phyloP scores from a whole-genome alignment of 1,140 invertebrate species.

The Bombus terrestris region DNA sequence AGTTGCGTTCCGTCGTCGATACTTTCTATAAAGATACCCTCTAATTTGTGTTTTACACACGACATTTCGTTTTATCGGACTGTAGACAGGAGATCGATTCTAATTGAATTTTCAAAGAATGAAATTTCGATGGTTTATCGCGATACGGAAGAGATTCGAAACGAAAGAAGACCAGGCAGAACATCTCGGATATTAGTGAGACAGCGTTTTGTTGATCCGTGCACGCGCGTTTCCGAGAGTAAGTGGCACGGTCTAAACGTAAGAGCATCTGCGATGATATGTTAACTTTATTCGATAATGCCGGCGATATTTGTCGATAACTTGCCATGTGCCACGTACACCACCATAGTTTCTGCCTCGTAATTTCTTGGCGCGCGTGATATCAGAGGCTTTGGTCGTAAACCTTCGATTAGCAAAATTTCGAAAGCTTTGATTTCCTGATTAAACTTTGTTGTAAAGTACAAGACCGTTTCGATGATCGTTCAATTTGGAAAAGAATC shows the following conservation, averaged over 20 bases:
- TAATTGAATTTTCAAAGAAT: no score
- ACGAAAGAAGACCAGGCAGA: background rate
- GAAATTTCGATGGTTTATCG: no score
- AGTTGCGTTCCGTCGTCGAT: no score
- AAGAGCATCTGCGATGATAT: background rate
- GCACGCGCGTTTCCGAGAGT: no score
- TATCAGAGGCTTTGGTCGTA: background rate
- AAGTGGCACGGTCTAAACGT: background rate
- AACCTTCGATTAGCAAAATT: background rate
- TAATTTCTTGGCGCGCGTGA: background rate
- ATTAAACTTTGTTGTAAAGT: background rate
- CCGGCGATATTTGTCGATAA: background rate
- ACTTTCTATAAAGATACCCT: background rate
- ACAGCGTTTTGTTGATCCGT: no score
- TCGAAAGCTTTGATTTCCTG: background rate
- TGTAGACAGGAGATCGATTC: no score
- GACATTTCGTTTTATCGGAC: background rate
- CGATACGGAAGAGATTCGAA: background rate
- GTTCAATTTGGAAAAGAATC: background rate
- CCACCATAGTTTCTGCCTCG: no score
- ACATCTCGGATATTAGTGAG: no score
- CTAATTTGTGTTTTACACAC: background rate
- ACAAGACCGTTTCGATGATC: background rate
- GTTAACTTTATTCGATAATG: background rate
- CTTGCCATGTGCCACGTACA: background rate